Base-by-base conservation (phyloP, 1,140 invertebrate genomes). In the Parasteatoda tepidariorum region DNA sequence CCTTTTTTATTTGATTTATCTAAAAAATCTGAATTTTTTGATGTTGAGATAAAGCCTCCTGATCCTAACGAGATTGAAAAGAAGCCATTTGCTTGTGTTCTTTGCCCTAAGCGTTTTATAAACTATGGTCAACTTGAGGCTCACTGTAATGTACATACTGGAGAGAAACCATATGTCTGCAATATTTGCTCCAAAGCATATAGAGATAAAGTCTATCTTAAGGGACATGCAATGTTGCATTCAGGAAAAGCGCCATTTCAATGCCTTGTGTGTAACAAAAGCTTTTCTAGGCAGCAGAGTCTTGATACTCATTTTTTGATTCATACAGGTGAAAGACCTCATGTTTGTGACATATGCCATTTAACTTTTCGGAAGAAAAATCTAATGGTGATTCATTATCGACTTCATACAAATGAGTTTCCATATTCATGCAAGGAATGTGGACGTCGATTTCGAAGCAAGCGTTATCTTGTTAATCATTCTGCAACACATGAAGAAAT, bases 341-440 rank as follows among this genome's bases (percentile, higher is more conserved):
- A 94, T 86, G 92, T 95, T 87, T 98, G 96, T 89, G 96, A 97
- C 87, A 97, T 95, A 88, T 98, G 96, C 89, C 93, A 93, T 88
- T 96, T 96, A 88, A 93, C 94, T 84, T 97, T 97, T 88, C 95
- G 95, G 85, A 95, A 96, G 1, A 97, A 97, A 88, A 95, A 96
- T 88, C 96, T 96, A 88, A 90, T 97, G 59, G 95, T 95, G 88
- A 95, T 96, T 0, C 95, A 97, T 88, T 91, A 95, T 22, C 91
- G 95, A 34, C 96, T 96, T 70, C 95, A 97, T 88, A 93, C 92
- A 34, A 92, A 95, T 85, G 93, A 94, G 85, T 91, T 92, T 9
- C 92, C 92, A 22, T 92, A 92, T 86, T 90, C 91, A 62, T 93
- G 93, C 87, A 91, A 94, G 76, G 93, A 93, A n/a, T 75, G 71